Base-by-base conservation (phyloP, 1,140 invertebrate species). In the Gryon sp. region DNA sequence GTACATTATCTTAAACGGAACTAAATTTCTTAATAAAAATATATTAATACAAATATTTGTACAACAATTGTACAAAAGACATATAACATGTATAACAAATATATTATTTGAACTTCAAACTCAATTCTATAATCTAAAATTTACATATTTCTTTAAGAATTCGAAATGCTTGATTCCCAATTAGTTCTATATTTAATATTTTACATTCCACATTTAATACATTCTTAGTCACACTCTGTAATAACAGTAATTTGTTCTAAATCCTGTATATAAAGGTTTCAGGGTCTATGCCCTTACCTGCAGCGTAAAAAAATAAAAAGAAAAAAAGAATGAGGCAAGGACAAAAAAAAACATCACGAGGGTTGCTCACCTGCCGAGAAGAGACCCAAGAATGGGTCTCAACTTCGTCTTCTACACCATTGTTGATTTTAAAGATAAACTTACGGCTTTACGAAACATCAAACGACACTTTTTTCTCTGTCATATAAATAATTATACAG, bases 171-270 rank as follows among this genome's bases (percentile, higher is more conserved):
- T n/a, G n/a, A n/a, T n/a, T n/a, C n/a, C n/a, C n/a, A n/a, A n/a
- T n/a, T n/a, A n/a, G n/a, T n/a, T n/a, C n/a, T n/a, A n/a, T n/a
- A n/a, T n/a, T n/a, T n/a, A n/a, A n/a, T n/a, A n/a, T n/a, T n/a
- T n/a, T n/a, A n/a, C n/a, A 24, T 24, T 7, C 22, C 2, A 9
- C 4, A 2, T n/a, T 15, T 7, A 59, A 45, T 15, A 45, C 16
- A 11, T 18, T 2, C 22, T 59, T 45, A 45, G 38, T 50, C 45
- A 50, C 59, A 63, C 32, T 45, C 40, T 30, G 16, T 50, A 63
- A 63, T 63, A 63, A 63, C 60, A 53, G 60, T 65, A 53, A 52
- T 65, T 46, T 53, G 46, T 63, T 52, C 36, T 9, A 16, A 65
- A 52, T 52, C 9, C 28, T 9, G 26, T 28, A 48, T n/a, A n/a